These are phyloP conservation scores for Notothenia rossii DNA, from an alignment of 2,113 vertebrate species.

Conservation along the genomic window DNA sequence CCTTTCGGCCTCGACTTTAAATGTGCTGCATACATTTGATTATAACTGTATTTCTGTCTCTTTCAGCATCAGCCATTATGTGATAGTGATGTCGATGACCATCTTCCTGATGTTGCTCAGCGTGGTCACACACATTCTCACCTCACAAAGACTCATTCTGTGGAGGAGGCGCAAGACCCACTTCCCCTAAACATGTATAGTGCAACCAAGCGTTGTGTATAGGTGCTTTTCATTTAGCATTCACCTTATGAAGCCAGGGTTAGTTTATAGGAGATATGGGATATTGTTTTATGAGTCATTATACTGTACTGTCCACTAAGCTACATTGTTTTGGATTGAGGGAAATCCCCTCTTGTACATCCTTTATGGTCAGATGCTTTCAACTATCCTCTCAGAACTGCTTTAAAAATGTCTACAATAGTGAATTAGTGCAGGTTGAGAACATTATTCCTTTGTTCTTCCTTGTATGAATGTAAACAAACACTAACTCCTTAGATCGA, in stretches of 20 bases:
- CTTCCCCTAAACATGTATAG: slow-evolving; percentile 75
- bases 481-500: not conserved
- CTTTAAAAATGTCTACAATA: too few relatives aligned
- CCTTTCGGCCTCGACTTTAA: not conserved
- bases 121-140: slow-evolving; percentile 90
- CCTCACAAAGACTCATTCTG: slow-evolving; percentile 85
- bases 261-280: slow-evolving; percentile 3
- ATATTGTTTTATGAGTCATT: not conserved
- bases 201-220: slow-evolving; percentile 1
- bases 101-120: slow-evolving; percentile 96
- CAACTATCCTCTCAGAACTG: too few relatives aligned
- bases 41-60: slow-evolving; percentile 7
- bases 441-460: too few relatives aligned
- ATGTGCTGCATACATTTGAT: not conserved
- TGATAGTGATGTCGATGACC: slow-evolving; percentile 96
- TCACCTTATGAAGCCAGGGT: not conserved
- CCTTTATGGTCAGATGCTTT: not conserved
- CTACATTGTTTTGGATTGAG: not conserved
- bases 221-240: not conserved
- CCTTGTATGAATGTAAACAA: not conserved
- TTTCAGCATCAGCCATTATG: slow-evolving; percentile 96
- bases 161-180: slow-evolving; percentile 86
- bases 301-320: not conserved
- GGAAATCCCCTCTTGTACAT: not conserved
- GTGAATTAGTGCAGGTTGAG: too few relatives aligned